Evolutionary conservation across 2,888 invertebrate genomes (phyloP).

Genomic region (Heliconius charithonia): DNA sequence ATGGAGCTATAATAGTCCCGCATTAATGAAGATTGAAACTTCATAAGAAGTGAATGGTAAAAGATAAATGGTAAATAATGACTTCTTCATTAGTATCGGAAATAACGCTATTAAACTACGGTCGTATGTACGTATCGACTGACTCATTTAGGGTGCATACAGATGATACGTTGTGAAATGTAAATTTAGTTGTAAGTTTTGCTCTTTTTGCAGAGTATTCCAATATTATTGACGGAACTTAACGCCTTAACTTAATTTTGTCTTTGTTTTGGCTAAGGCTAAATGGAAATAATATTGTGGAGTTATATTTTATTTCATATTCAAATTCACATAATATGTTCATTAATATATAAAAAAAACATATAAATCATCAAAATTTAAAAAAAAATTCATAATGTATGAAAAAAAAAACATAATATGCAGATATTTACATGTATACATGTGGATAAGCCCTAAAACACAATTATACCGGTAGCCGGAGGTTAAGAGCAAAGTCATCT

Average conservation of each 20-base stretch:
- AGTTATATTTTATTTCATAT: too few relatives aligned
- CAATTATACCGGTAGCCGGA: constrained; percentile 61
- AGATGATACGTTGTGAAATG: background rate
- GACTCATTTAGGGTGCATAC: constrained; percentile 40
- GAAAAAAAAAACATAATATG: too few relatives aligned
- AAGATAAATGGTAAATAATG: constrained; percentile 53
- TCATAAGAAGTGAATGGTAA: constrained; percentile 44
- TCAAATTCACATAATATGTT: too few relatives aligned
- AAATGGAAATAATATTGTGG: too few relatives aligned
- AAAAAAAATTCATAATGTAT: too few relatives aligned
- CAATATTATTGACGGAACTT: too few relatives aligned
- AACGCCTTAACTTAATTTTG: too few relatives aligned
- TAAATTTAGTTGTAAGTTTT: background rate
- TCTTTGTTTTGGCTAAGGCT: too few relatives aligned
- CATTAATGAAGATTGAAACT: constrained; percentile 47
- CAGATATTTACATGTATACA: background rate
- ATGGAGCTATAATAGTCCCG: constrained; percentile 39
- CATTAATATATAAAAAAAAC: too few relatives aligned
- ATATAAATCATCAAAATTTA: too few relatives aligned
- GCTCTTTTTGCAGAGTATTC: background rate
- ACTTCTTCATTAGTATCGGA: constrained; percentile 52
- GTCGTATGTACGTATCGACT: constrained; percentile 49
- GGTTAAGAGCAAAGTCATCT: constrained; percentile 61
- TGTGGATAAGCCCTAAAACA: constrained; percentile 49
- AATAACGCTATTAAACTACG: constrained; percentile 48